These are phyloP conservation scores for Drosophila kuntzei DNA, from an alignment of 2,888 invertebrate species.

Conservation along the genomic window DNA sequence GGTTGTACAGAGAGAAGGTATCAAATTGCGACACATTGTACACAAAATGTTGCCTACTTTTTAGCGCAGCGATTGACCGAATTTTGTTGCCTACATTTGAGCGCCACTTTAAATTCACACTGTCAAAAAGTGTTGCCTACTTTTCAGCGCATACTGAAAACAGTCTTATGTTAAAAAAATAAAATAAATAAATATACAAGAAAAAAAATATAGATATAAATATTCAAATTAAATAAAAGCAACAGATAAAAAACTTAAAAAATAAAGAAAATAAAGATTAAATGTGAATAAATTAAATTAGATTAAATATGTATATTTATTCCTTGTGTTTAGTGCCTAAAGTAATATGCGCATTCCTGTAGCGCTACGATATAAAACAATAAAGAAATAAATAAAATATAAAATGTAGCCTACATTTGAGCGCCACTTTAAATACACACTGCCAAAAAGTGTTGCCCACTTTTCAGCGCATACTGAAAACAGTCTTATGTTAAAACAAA, in stretches of 20 bases:
- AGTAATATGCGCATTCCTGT: too few relatives aligned
- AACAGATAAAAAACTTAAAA: too few relatives aligned
- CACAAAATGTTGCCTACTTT: slow-evolving; percentile 52
- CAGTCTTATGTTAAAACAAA: background rate
- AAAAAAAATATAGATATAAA: too few relatives aligned
- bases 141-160: background rate
- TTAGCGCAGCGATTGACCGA: slow-evolving; percentile 8
- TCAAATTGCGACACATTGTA: slow-evolving; percentile 32
- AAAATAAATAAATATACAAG: background rate
- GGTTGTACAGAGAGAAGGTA: slow-evolving; percentile 15
- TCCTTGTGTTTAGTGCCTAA: too few relatives aligned
- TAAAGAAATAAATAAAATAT: too few relatives aligned
- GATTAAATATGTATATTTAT: too few relatives aligned
- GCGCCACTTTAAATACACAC: background rate
- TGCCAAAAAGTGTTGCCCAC: slow-evolving; percentile 13
- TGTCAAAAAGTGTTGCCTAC: slow-evolving; percentile 14
- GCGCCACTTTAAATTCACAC: background rate
- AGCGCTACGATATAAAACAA: too few relatives aligned
- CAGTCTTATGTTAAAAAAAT: background rate
- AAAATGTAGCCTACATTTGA: slow-evolving; percentile 6
- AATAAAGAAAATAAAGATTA: too few relatives aligned
- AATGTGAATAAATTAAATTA: too few relatives aligned
- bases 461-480: background rate
- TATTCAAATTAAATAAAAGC: too few relatives aligned
- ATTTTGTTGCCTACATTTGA: slow-evolving; percentile 5